These are phyloP conservation scores for Tortrix viridana DNA, from an alignment of 2,888 invertebrate genomes.

Conservation along the genomic window DNA sequence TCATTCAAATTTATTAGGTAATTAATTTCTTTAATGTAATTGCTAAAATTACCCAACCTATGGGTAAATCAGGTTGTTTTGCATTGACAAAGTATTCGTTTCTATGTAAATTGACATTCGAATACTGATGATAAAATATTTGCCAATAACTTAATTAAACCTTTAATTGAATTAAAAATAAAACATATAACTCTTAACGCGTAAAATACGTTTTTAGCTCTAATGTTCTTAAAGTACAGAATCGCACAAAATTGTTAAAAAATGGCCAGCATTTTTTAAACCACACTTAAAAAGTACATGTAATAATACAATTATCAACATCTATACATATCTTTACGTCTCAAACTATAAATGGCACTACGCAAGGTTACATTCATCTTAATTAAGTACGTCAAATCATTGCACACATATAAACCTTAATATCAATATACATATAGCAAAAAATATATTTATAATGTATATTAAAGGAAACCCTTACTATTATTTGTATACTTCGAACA, in stretches of 20 bases:
- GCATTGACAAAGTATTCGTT: background rate
- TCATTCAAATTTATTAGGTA: no score
- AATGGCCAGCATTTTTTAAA: slow-evolving; percentile 58
- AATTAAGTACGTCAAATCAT: slow-evolving; percentile 52
- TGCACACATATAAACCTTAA: slow-evolving; percentile 48
- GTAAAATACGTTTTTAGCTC: no score
- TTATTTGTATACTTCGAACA: background rate
- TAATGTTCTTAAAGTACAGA: background rate
- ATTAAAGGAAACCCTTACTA: slow-evolving; percentile 12
- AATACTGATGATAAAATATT: no score
- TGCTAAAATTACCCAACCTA: no score
- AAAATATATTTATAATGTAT: slow-evolving; percentile 25
- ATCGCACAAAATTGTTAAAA: slow-evolving; percentile 35
- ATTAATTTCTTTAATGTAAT: no score
- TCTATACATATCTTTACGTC: slow-evolving; percentile 26
- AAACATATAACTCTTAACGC: background rate
- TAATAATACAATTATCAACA: slow-evolving; percentile 15
- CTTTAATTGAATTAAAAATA: background rate
- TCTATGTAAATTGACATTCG: background rate
- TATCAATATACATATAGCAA: slow-evolving; percentile 24
- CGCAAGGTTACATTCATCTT: slow-evolving; percentile 42
- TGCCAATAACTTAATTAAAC: no score
- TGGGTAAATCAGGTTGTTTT: no score
- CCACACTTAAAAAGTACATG: slow-evolving; percentile 18
- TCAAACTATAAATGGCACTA: slow-evolving; percentile 43